These are phyloP conservation scores for Eulemur macaco DNA, from an alignment of 2,113 vertebrate genomes.

Conservation along the genomic window DNA sequence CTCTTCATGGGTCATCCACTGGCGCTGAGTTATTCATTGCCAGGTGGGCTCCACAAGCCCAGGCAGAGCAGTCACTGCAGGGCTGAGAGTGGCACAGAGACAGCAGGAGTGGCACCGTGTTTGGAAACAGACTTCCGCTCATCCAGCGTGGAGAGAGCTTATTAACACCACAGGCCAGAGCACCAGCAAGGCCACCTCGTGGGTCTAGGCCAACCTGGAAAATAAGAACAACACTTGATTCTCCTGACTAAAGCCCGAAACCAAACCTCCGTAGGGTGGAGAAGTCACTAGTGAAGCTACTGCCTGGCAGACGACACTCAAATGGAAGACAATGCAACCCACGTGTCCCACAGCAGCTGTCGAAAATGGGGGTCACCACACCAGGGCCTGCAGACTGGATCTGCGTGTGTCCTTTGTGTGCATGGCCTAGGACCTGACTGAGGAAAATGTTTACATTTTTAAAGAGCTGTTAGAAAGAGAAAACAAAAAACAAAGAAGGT, in stretches of 20 bases:
- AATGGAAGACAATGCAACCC: background rate
- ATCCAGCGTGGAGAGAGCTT: background rate
- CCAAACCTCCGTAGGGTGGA: too few species aligned
- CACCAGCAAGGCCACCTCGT: background rate
- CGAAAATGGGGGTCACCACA: background rate
- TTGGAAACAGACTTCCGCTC: background rate
- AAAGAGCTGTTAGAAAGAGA: background rate
- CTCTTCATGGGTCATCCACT: background rate
- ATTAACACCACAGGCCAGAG: background rate
- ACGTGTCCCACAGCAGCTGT: background rate
- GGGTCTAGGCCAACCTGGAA: too few species aligned
- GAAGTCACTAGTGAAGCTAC: too few species aligned
- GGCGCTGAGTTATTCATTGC: background rate
- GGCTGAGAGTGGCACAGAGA: background rate
- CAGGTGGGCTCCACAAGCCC: background rate
- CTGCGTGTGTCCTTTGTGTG: background rate
- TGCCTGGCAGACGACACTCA: background rate
- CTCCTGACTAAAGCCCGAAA: background rate
- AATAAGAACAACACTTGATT: background rate
- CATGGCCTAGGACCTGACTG: background rate
- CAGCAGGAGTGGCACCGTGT: accelerated
- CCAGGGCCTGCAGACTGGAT: background rate
- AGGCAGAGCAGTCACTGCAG: background rate
- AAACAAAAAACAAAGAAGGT: background rate
- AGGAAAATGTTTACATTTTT: background rate